phyloP scores from a whole-genome alignment of 2,888 invertebrate species.

The Azorinus chamasolen region DNA sequence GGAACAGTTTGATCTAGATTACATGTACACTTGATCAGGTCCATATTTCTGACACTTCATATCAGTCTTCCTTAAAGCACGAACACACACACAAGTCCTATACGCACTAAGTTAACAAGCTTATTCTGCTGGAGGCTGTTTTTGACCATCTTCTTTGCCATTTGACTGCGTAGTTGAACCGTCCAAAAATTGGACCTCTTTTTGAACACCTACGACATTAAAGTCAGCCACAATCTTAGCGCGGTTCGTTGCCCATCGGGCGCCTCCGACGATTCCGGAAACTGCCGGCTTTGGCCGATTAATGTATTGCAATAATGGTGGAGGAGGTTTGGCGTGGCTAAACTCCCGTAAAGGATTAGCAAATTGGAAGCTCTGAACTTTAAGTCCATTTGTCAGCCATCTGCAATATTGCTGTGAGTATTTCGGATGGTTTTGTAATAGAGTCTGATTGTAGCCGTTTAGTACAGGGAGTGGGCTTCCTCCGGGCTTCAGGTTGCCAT shows the following conservation, averaged over 20 bases:
- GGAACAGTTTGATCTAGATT: too few species aligned
- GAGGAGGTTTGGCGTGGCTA: constrained; percentile 45
- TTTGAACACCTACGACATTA: constrained; percentile 52
- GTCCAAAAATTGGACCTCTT: constrained; percentile 21
- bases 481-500: constrained; percentile 36
- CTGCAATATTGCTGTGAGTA: constrained; percentile 64
- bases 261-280: constrained; percentile 3
- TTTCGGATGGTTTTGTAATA: constrained; percentile 61
- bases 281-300: constrained; percentile 39
- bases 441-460: constrained; percentile 68
- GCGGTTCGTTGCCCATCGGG: constrained; percentile 13
- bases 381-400: constrained; percentile 69
- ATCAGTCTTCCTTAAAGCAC: too few species aligned
- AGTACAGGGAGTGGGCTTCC: constrained; percentile 50
- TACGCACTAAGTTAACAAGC: too few species aligned
- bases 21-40: too few species aligned
- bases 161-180: too few species aligned
- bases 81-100: too few species aligned
- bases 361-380: constrained; percentile 66
- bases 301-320: constrained; percentile 55
- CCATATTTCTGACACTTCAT: too few species aligned
- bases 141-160: too few species aligned
- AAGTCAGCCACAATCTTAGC: constrained; percentile 19
- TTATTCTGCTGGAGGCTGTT: too few species aligned
- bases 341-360: constrained; percentile 11